These are phyloP conservation scores for Erythrocebus patas DNA, from an alignment of 2,113 vertebrate genomes.

Conservation along the genomic window DNA sequence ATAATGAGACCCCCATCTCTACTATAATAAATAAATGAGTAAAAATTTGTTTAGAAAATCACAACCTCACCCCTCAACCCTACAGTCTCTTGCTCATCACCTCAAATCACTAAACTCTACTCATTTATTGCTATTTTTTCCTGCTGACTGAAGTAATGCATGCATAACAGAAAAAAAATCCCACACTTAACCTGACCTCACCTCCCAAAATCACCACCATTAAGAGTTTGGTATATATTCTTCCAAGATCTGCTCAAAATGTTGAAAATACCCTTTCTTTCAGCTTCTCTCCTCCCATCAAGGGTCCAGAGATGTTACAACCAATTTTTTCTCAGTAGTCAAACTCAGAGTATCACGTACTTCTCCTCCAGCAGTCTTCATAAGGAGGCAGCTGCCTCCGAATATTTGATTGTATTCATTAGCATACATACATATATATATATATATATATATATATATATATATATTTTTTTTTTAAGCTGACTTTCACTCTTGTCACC, in stretches of 20 bases:
- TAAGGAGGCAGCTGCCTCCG: background rate
- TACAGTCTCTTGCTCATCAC: fast-evolving
- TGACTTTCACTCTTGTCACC: no score
- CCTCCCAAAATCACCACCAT: background rate
- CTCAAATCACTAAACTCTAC: background rate
- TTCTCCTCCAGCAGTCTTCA: background rate
- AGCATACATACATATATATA: background rate
- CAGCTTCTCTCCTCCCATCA: background rate
- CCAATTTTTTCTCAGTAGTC: background rate
- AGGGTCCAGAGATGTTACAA: background rate
- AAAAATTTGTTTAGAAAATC: background rate
- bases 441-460: no score
- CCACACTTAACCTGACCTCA: background rate
- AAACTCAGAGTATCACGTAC: background rate
- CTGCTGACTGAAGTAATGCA: background rate
- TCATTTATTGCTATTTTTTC: fast-evolving
- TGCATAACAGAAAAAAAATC: background rate
- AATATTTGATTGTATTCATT: background rate
- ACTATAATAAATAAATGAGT: no score
- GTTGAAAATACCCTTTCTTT: background rate
- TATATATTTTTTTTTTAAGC: no score
- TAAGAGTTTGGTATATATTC: background rate
- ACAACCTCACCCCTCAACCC: background rate
- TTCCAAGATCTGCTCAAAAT: background rate
- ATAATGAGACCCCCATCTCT: no score